These are phyloP conservation scores for Rhinoraja longicauda DNA, from an alignment of 2,797 vertebrate species.

Conservation along the genomic window DNA sequence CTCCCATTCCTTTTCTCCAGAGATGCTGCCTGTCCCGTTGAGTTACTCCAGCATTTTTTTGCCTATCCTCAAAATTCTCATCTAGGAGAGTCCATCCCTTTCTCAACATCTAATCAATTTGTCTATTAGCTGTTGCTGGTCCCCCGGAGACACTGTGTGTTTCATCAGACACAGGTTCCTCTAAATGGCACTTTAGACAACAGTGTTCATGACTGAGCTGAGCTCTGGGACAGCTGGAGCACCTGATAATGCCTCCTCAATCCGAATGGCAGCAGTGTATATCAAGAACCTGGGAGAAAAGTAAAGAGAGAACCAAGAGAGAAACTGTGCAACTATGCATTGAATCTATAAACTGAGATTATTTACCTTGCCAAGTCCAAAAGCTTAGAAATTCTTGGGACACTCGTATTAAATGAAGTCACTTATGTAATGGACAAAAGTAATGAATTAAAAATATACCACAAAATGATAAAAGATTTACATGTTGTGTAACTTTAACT, in stretches of 20 bases:
- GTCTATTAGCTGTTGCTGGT: not conserved
- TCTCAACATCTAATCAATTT: not conserved
- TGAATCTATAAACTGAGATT: not conserved
- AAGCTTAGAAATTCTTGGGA: not conserved
- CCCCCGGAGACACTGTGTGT: not conserved
- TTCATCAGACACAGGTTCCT: not conserved
- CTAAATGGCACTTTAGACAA: not conserved
- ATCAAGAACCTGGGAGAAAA: not conserved
- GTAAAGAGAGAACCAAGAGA: not conserved
- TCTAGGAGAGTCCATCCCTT: not conserved
- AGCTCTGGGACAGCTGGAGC: not conserved
- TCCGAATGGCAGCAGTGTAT: not conserved
- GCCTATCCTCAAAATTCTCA: no score
- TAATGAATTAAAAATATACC: no score
- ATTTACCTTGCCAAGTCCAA: not conserved
- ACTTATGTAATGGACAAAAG: no score
- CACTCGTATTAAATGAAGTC: no score
- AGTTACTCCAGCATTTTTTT: no score
- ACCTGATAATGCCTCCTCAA: not conserved
- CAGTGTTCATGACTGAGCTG: not conserved
- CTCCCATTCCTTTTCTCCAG: no score
- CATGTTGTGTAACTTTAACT: no score
- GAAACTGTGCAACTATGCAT: not conserved
- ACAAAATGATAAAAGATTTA: no score
- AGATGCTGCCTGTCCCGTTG: no score